phyloP scores from a whole-genome alignment of 2,888 invertebrate species.

The Bombylius major region DNA sequence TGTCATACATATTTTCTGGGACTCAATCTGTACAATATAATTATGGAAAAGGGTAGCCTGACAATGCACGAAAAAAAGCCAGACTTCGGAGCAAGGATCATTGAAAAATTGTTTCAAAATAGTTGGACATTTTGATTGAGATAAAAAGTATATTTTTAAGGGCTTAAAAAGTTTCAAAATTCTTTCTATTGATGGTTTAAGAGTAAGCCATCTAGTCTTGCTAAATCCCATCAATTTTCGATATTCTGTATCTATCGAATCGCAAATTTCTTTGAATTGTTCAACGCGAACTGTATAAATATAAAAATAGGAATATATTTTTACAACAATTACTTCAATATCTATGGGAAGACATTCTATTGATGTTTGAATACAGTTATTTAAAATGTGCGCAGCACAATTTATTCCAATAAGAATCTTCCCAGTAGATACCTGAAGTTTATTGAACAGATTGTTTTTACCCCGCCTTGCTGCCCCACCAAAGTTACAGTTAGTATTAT shows the following conservation, averaged over 20 bases:
- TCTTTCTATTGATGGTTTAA: conserved; percentile 4
- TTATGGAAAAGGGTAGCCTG: neutral
- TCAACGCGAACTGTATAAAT: conserved; percentile 4
- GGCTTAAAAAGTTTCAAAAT: conserved; percentile 2
- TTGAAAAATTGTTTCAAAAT: neutral
- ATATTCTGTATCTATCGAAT: conserved; percentile 4
- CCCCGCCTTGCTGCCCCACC: too few relatives aligned
- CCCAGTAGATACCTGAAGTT: too few relatives aligned
- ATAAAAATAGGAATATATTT: conserved; percentile 3
- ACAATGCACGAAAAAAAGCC: neutral
- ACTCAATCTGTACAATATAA: neutral
- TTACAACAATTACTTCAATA: conserved; percentile 3
- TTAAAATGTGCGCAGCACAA: conserved; percentile 5
- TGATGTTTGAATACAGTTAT: conserved; percentile 2
- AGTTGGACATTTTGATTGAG: neutral
- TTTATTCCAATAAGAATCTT: conserved; percentile 5
- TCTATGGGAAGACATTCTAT: conserved; percentile 4
- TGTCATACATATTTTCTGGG: neutral
- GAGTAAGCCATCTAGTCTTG: conserved; percentile 9
- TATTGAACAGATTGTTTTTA: too few relatives aligned
- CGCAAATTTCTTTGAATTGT: conserved; percentile 6
- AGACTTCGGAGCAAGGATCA: neutral
- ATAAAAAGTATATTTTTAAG: conserved; percentile 6
- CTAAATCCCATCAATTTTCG: conserved; percentile 3
- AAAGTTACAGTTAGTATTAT: too few relatives aligned